Evolutionary conservation across 1,140 invertebrate genomes (phyloP).

Genomic region (Sinonovacula constricta): DNA sequence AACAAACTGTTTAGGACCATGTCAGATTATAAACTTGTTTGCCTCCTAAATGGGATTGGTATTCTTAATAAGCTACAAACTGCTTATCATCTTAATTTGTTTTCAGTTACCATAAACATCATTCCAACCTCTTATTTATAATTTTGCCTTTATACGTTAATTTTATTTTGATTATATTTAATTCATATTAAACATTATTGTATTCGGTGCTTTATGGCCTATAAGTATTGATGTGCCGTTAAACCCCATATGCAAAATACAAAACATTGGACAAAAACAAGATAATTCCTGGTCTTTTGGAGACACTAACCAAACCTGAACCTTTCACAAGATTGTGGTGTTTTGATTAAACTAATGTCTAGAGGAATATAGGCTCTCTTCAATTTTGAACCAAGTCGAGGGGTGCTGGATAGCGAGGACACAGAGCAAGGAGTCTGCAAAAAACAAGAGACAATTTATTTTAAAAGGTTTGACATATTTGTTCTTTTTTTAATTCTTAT

Average conservation of each 20-base stretch:
- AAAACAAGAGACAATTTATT: no score
- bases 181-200: not conserved
- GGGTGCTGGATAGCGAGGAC: slow-evolving; percentile 18
- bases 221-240: not conserved
- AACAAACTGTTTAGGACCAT: no score
- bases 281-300: not conserved
- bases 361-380: slow-evolving; percentile 31
- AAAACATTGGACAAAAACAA: not conserved
- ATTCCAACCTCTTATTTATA: no score
- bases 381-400: slow-evolving; percentile 14
- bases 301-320: not conserved
- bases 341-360: slow-evolving; percentile 37
- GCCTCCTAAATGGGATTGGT: no score
- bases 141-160: no score
- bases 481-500: no score
- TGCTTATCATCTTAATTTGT: no score
- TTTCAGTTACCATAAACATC: no score
- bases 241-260: not conserved
- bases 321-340: no score
- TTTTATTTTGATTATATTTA: not conserved
- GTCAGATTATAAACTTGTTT: no score
- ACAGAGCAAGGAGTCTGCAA: slow-evolving; percentile 28
- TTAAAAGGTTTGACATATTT: no score
- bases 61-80: no score
- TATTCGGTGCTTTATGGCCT: not conserved